A percentile compares a stretch with the other conserved stretches of the same genome.
Evolutionary conservation across 2,797 vertebrate genomes (phyloP).

Genomic region (Micropoecilia bifurca): DNA sequence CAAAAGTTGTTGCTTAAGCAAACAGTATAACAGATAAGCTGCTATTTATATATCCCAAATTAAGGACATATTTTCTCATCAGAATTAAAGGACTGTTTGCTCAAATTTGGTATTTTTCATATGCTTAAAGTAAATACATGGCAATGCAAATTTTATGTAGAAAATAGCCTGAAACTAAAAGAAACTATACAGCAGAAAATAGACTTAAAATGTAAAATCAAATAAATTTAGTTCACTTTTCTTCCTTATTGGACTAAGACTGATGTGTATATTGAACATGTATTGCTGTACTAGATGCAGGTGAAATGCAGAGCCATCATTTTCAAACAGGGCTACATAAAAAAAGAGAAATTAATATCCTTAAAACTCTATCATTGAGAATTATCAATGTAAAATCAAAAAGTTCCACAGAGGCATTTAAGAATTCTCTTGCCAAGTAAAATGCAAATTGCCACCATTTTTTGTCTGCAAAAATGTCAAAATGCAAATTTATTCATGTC

Average conservation of each 20-base stretch:
- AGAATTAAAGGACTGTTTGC: slow-evolving; percentile 28
- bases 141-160: slow-evolving; percentile 37
- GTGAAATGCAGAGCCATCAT: neutral
- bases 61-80: neutral
- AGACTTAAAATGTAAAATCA: slow-evolving; percentile 55
- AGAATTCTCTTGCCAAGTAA: slow-evolving; percentile 22
- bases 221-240: slow-evolving; percentile 72
- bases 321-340: neutral
- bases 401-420: slow-evolving; percentile 5
- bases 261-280: neutral
- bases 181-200: slow-evolving; percentile 58
- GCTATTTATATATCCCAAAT: neutral
- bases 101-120: slow-evolving; percentile 46
- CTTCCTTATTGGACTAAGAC: neutral
- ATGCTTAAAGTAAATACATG: slow-evolving; percentile 47
- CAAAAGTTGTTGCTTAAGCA: slow-evolving; percentile 29
- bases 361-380: neutral
- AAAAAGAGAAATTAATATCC: neutral
- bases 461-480: slow-evolving; percentile 42
- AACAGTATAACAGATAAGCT: neutral
- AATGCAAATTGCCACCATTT: slow-evolving; percentile 31
- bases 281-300: neutral
- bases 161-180: slow-evolving; percentile 63
- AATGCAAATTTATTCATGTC: slow-evolving; percentile 47
- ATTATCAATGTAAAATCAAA: neutral